These are phyloP conservation scores for Drosophila nigricruria DNA, from an alignment of 2,888 invertebrate species.

Conservation along the genomic window DNA sequence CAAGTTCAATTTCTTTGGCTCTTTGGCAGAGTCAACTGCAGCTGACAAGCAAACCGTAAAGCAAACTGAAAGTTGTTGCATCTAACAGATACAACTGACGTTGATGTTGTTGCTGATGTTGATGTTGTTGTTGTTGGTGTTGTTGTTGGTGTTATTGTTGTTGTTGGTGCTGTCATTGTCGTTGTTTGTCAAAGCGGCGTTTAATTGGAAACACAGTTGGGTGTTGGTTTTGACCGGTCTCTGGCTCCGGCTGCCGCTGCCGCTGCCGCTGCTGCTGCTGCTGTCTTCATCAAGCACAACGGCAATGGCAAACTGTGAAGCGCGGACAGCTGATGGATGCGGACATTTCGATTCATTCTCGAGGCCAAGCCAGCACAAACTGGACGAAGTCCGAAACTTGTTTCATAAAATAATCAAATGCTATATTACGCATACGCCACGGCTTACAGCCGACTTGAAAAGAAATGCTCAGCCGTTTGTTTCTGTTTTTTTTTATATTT, in stretches of 20 bases:
- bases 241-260: slow-evolving; percentile 40
- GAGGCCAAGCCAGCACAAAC: slow-evolving; percentile 5
- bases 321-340: slow-evolving; percentile 78
- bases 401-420: slow-evolving; percentile 52
- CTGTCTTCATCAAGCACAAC: slow-evolving; percentile 63
- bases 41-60: slow-evolving; percentile 68
- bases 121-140: slow-evolving; percentile 14
- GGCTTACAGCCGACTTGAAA: slow-evolving; percentile 15
- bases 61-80: slow-evolving; percentile 77
- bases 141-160: slow-evolving; percentile 37
- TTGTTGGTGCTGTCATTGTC: slow-evolving; percentile 28
- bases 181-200: slow-evolving; percentile 66
- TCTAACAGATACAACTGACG: slow-evolving; percentile 59
- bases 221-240: slow-evolving; percentile 79
- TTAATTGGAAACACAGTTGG: slow-evolving; percentile 81
- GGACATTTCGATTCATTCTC: slow-evolving; percentile 67
- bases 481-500: neutral
- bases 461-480: slow-evolving; percentile 48
- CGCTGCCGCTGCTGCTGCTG: slow-evolving; percentile 16
- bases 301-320: slow-evolving; percentile 30
- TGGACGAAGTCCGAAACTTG: slow-evolving; percentile 44
- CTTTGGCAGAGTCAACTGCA: slow-evolving; percentile 37
- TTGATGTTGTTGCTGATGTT: slow-evolving; percentile 18
- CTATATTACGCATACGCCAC: slow-evolving; percentile 78
- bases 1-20: slow-evolving; percentile 74